A percentile compares a stretch with the other conserved stretches of the same genome.
Conservation (phyloP, 2,113 vertebrate species). For the Epinephelus fuscoguttatus region DNA sequence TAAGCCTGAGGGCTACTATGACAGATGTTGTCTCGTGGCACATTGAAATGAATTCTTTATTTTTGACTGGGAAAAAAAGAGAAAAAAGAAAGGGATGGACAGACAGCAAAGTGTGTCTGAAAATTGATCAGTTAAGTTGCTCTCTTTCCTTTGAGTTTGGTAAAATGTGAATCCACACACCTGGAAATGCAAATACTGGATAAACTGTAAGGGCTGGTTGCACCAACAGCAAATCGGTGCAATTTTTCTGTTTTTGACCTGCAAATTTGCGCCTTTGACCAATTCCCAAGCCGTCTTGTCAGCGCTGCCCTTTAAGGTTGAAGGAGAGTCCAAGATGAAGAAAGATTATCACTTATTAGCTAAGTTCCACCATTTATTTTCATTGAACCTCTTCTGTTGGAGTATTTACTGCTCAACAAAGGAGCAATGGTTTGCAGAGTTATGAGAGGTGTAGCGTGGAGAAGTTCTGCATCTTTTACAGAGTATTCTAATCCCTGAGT, state of each 20-base stretch:
- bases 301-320: background rate
- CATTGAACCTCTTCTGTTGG: background rate
- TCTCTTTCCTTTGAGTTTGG: background rate
- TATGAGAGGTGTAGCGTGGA: no score
- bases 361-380: background rate
- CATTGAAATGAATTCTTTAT: constrained; percentile 31
- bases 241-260: background rate
- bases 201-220: background rate
- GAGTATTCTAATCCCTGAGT: no score
- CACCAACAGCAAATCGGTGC: background rate
- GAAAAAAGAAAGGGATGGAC: background rate
- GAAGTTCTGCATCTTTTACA: no score
- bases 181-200: background rate
- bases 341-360: background rate
- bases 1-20: constrained; percentile 69
- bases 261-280: background rate
- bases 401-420: background rate
- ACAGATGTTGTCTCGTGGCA: constrained; percentile 73
- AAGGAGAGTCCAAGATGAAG: background rate
- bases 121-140: background rate
- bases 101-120: constrained; percentile 12
- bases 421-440: no score
- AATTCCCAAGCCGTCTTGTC: no score
- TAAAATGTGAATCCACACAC: background rate
- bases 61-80: constrained; percentile 12